Evolutionary conservation across 2,113 vertebrate species (phyloP), one percentile per base, ranked within the genome.

Genomic region (Ctenodactylus gundi): DNA sequence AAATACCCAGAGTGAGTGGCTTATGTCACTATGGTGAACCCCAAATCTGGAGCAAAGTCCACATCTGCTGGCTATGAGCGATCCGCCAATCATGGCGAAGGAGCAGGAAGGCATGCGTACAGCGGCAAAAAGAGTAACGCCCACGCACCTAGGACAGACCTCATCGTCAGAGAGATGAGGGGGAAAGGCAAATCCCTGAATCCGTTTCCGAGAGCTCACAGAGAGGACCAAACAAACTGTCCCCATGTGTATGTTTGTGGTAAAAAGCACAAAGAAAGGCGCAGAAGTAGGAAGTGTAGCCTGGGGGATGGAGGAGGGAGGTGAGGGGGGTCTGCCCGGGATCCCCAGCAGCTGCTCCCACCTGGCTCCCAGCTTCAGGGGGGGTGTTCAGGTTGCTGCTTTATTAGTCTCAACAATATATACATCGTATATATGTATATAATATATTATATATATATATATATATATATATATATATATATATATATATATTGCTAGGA

Each of bases 321-420:
- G 60, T 6, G 17, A 84, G 27, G 25, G 67, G 29, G 7, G 21
- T 11, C 44, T 58, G 27, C n/a, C n/a, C n/a, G 27, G 36, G 17
- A 41, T 36, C 34, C n/a, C 36, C 62, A 53, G 27, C 4, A 44
- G 27, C 0, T 0, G 36, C 44, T 77, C 9, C 51, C 49, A 70
- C 44, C 31, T 65, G 4, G 53, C 29, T 88, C 65, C 60, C 21
- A 29, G 11, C 36, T 2, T 1, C 3, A 34, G 36, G 27, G 34
- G 15, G 15, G 18, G 55, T 75, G n/a, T 46, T 65, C 44, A 64
- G 53, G 31, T 39, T 58, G 77, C 51, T 44, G 75, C 58, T 88
- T 91, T 76, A 60, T 85, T 88, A 55, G 18, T 85, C 44, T 94
- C 67, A 55, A 49, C 81, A 88, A 82, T 39, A 93, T 49, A 46